Evolutionary conservation across 2,797 vertebrate species (phyloP).

Genomic region (Cirrhinus mrigala): DNA sequence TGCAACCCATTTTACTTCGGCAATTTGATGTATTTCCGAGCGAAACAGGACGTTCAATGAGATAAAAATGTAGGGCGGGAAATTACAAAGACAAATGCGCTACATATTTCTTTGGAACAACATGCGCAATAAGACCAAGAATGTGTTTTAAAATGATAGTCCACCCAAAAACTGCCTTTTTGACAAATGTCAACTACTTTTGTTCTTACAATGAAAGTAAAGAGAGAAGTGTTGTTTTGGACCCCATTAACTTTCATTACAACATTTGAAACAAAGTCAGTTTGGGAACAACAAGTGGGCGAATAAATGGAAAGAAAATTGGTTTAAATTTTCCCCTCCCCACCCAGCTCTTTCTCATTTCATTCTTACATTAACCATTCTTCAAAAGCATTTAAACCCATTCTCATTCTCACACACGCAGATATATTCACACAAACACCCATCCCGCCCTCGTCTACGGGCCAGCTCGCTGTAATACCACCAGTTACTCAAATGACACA

Average conservation of each 20-base stretch:
- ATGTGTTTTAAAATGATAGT: not conserved
- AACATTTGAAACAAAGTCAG: not conserved
- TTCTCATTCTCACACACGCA: not conserved
- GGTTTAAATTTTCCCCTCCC: not conserved
- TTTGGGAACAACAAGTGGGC: not conserved
- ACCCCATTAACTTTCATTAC: not conserved
- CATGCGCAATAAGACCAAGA: not conserved
- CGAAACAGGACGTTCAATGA: not conserved
- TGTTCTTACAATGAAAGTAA: not conserved
- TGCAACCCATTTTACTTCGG: not conserved
- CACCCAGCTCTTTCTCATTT: not conserved
- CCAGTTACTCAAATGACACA: conserved; percentile 40
- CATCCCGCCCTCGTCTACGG: not conserved
- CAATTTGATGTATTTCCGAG: not conserved
- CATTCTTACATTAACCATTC: not conserved
- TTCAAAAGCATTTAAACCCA: conserved; percentile 22
- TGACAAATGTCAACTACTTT: conserved; percentile 1
- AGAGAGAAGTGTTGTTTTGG: not conserved
- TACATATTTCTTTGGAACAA: conserved; percentile 8
- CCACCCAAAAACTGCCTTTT: not conserved
- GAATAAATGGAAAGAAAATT: conserved; percentile 1
- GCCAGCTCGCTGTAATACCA: not conserved
- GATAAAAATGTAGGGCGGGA: not conserved
- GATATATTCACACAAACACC: not conserved
- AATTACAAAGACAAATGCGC: not conserved